phyloP scores from a whole-genome alignment of 2,888 invertebrate species.

The Odontocolon sp. region DNA sequence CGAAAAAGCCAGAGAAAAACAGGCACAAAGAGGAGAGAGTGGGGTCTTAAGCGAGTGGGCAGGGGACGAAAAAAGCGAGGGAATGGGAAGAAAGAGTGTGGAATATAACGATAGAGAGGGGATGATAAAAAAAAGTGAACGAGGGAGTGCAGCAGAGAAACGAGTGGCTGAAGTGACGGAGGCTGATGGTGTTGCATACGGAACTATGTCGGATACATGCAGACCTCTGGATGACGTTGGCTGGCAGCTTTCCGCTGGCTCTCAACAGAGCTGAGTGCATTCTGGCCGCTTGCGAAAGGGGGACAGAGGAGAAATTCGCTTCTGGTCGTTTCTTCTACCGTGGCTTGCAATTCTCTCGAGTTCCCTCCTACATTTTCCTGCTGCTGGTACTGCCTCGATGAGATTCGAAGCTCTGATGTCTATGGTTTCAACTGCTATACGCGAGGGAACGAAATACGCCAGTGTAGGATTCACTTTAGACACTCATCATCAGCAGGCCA shows the following conservation, averaged over 20 bases:
- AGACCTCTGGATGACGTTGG: slow-evolving; percentile 48
- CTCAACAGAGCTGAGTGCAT: slow-evolving; percentile 43
- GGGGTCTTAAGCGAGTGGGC: slow-evolving; percentile 25
- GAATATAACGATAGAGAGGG: slow-evolving; percentile 9
- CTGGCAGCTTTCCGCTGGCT: not conserved
- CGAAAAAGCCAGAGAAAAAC: slow-evolving; percentile 27
- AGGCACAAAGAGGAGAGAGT: slow-evolving; percentile 40
- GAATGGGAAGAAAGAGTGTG: slow-evolving; percentile 27
- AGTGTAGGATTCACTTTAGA: slow-evolving; percentile 38
- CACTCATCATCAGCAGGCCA: slow-evolving; percentile 33
- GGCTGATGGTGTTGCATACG: slow-evolving; percentile 56
- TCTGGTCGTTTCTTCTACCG: slow-evolving; percentile 39
- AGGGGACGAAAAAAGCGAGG: slow-evolving; percentile 22
- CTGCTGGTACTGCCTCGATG: slow-evolving; percentile 47
- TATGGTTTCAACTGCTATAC: slow-evolving; percentile 53
- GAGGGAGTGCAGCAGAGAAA: slow-evolving; percentile 54
- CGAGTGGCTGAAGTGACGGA: slow-evolving; percentile 62
- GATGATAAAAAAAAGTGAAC: slow-evolving; percentile 41
- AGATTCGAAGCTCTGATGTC: slow-evolving; percentile 74
- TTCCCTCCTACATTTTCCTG: slow-evolving; percentile 50
- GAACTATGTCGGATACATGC: slow-evolving; percentile 32
- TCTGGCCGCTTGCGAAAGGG: slow-evolving; percentile 26
- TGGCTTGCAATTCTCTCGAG: slow-evolving; percentile 53
- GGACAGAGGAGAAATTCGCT: slow-evolving; percentile 45
- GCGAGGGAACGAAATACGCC: slow-evolving; percentile 2